Percentiles rank a stretch among this genome's conserved stretches.
These are phyloP conservation scores for Zaprionus ornatus DNA, from an alignment of 1,140 invertebrate genomes.

Conservation along the genomic window DNA sequence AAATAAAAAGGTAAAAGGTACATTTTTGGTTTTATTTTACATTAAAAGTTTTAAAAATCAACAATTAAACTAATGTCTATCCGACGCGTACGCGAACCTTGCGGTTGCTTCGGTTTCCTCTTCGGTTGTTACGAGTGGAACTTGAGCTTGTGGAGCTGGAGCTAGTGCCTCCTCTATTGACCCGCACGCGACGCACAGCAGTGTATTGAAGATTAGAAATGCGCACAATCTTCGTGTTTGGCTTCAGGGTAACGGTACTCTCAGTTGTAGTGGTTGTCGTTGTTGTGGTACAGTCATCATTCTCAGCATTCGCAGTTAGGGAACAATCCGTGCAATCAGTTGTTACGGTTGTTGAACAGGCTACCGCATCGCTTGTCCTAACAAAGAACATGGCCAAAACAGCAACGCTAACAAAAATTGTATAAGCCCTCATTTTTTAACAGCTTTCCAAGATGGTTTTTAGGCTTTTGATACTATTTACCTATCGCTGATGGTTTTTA, in stretches of 20 bases:
- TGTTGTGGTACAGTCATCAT: constrained; percentile 20
- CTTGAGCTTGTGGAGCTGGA: too few relatives aligned
- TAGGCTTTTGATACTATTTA: too few relatives aligned
- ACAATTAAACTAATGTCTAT: background rate
- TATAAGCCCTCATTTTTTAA: constrained; percentile 5
- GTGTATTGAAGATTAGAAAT: constrained; percentile 31
- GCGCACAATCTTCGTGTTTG: constrained; percentile 13
- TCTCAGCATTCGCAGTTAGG: background rate
- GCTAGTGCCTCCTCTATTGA: constrained; percentile 18
- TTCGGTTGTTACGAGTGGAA: too few relatives aligned
- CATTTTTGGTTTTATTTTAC: background rate
- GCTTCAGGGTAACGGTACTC: background rate
- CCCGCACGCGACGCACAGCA: constrained; percentile 23
- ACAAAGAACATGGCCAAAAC: constrained; percentile 15
- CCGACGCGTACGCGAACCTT: background rate
- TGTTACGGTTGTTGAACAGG: constrained; percentile 7
- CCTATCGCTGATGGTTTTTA: too few relatives aligned
- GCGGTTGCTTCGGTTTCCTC: background rate
- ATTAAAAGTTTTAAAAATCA: background rate
- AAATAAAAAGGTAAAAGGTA: too few relatives aligned
- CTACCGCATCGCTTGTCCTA: constrained; percentile 13
- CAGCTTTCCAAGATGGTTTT: too few relatives aligned
- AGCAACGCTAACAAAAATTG: background rate
- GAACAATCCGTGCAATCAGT: constrained; percentile 22
- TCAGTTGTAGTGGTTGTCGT: constrained; percentile 4